Conservation (phyloP, 2,888 invertebrate genomes). For the Cylindroiulus punctatus region DNA sequence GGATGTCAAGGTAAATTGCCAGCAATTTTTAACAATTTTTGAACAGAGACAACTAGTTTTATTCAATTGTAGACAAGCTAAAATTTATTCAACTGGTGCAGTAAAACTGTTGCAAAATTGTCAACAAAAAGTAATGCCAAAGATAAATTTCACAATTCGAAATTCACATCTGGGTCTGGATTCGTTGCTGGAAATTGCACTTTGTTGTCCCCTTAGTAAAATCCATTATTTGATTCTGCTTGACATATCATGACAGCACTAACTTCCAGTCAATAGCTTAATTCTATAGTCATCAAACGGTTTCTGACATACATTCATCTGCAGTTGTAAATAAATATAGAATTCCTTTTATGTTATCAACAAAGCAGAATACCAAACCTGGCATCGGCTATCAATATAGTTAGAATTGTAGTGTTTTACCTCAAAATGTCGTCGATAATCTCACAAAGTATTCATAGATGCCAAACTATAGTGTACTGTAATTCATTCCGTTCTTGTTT, state of each 20-base stretch:
- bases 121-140: no score
- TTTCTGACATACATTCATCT: background rate
- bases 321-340: background rate
- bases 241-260: background rate
- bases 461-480: slow-evolving; percentile 8
- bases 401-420: background rate
- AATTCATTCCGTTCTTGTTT: background rate
- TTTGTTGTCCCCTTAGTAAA: background rate
- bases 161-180: no score
- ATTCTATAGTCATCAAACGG: background rate
- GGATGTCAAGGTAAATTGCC: background rate
- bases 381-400: background rate
- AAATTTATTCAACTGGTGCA: no score
- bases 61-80: no score
- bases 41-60: no score
- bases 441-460: background rate
- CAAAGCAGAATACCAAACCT: background rate
- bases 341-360: background rate
- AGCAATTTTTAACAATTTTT: no score
- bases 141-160: no score
- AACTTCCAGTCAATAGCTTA: background rate
- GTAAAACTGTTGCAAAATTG: no score
- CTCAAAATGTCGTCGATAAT: background rate
- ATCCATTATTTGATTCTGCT: background rate
- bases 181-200: background rate